Evolutionary conservation across 2,113 vertebrate genomes (phyloP).

Genomic region (Nyctibius bracteatus): DNA sequence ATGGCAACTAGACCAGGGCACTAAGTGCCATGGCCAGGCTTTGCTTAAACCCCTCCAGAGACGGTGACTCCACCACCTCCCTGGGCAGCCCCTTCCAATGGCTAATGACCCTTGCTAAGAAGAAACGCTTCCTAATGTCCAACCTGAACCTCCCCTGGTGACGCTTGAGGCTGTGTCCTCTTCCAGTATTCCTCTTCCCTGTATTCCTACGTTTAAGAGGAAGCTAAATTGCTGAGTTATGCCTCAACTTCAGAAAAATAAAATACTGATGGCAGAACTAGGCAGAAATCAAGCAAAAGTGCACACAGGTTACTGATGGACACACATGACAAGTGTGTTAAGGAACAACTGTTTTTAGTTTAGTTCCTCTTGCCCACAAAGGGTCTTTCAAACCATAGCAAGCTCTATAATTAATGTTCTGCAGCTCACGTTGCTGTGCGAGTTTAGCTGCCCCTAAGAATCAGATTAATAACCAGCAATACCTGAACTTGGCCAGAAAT

Average conservation of each 20-base stretch:
- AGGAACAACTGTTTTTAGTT: background rate
- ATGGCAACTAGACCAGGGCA: too few species aligned
- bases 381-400: background rate
- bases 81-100: too few species aligned
- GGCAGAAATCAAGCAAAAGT: background rate
- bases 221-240: background rate
- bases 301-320: rapidly evolving
- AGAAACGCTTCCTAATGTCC: too few species aligned
- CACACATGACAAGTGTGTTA: rapidly evolving
- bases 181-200: too few species aligned
- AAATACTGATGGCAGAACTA: background rate
- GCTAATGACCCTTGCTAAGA: too few species aligned
- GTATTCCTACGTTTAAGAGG: background rate
- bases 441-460: background rate
- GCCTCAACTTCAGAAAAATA: background rate
- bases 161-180: too few species aligned
- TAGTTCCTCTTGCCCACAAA: background rate
- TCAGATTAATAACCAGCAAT: slow-evolving; percentile 16
- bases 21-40: too few species aligned
- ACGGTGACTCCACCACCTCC: too few species aligned
- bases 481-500: background rate
- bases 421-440: background rate
- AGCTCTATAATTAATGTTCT: background rate
- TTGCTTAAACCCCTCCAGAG: too few species aligned
- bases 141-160: too few species aligned